These are phyloP conservation scores for Neogobius melanostomus DNA, from an alignment of 2,113 vertebrate genomes.

Conservation along the genomic window DNA sequence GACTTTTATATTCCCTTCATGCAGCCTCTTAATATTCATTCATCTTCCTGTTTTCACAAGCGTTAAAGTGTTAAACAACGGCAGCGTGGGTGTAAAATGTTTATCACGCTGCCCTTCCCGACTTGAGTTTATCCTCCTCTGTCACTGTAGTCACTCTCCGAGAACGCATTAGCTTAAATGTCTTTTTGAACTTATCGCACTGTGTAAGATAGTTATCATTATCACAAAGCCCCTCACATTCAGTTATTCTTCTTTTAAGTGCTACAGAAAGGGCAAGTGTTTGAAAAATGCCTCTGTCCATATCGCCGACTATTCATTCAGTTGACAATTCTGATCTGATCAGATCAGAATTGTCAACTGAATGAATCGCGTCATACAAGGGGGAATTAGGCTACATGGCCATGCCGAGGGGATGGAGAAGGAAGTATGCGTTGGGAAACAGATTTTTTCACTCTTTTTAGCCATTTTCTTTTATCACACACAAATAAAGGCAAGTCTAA, in stretches of 20 bases:
- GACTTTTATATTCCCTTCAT: neutral
- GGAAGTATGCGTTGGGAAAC: no score
- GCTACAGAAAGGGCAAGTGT: neutral
- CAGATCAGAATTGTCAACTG: no score
- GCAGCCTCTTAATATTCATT: conserved; percentile 19
- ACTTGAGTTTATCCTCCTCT: conserved; percentile 3
- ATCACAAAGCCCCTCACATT: neutral
- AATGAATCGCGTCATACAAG: no score
- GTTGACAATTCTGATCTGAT: no score
- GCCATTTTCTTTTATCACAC: no score
- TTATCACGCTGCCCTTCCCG: conserved; percentile 21
- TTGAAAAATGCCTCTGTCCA: no score
- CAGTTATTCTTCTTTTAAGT: neutral
- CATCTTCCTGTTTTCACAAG: conserved; percentile 1
- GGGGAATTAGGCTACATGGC: no score
- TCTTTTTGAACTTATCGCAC: conserved; percentile 2
- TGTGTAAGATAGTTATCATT: conserved; percentile 7
- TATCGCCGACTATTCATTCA: no score
- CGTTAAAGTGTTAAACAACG: conserved; percentile 29
- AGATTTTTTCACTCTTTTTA: no score
- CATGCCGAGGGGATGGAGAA: no score
- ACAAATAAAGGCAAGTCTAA: no score
- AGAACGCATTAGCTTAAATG: conserved; percentile 6
- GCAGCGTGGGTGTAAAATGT: conserved; percentile 21
- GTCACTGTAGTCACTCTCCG: neutral